Evolutionary conservation across 2,113 vertebrate species (phyloP).

Genomic region (Chamaea fasciata): DNA sequence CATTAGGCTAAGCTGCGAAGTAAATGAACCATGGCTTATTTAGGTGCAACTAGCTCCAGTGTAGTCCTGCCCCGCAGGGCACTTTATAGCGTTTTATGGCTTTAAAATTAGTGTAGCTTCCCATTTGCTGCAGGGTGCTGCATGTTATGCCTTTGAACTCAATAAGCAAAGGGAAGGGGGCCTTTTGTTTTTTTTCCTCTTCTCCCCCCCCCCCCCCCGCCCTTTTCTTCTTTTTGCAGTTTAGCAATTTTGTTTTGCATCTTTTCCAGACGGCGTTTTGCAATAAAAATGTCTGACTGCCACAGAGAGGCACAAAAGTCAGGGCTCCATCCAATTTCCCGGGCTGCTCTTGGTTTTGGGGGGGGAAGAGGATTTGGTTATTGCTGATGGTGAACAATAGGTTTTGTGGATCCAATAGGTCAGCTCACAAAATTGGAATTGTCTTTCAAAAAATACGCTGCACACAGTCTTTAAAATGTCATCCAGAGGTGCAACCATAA

Average conservation of each 20-base stretch:
- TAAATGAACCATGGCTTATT: slow-evolving; percentile 87
- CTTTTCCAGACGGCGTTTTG: slow-evolving; percentile 78
- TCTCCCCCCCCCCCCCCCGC: not conserved
- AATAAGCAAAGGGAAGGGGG: slow-evolving; percentile 81
- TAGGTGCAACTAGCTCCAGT: slow-evolving; percentile 81
- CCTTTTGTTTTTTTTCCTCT: slow-evolving; percentile 57
- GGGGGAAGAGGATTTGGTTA: not conserved
- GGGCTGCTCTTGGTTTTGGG: not conserved
- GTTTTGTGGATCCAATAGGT: not conserved
- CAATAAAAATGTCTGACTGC: slow-evolving; percentile 80
- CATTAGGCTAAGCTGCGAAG: slow-evolving; percentile 87
- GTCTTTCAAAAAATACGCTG: not conserved
- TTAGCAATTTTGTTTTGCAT: slow-evolving; percentile 80
- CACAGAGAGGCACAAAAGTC: slow-evolving; percentile 35
- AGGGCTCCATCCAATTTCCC: not conserved
- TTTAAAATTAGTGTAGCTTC: slow-evolving; percentile 87
- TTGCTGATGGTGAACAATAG: not conserved
- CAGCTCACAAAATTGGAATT: not conserved
- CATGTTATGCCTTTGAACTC: slow-evolving; percentile 84
- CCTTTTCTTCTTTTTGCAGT: slow-evolving; percentile 48
- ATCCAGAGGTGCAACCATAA: not conserved
- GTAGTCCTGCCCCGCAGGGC: slow-evolving; percentile 80
- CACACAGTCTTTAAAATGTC: not conserved
- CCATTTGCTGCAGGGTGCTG: slow-evolving; percentile 79
- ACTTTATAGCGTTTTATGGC: slow-evolving; percentile 81